Evolutionary conservation across 2,797 vertebrate genomes (phyloP), one percentile per base, ranked within the genome.

Genomic region (Harpagifer antarcticus): DNA sequence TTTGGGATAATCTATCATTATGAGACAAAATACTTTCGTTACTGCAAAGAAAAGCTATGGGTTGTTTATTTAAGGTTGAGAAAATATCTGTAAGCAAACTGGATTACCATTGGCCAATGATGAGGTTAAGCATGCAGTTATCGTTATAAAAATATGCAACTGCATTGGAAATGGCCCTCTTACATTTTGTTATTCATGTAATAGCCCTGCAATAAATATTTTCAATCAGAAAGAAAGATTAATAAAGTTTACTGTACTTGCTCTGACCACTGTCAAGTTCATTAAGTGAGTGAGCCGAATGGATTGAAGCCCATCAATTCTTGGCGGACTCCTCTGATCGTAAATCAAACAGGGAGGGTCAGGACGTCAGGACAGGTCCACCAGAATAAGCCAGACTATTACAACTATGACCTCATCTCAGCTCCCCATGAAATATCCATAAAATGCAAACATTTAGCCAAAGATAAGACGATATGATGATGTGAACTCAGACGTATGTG

Each of bases 1-100:
- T 91, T 83, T 86, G 87, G 78, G 72, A 95, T 95, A 96, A 96
- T 93, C 89, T 93, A 93, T 95, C 93, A 94, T 96, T 95, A 81
- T 31, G 94, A 95, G 92, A 78, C 72, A 94, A 93, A 92, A 94
- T 78, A 75, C 75, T 94, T 95, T 89, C 92, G 92, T 92, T 93
- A 92, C 78, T 68, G 95, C 94, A 92, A 95, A 94, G 63, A 67
- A 55, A 74, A 63, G 69, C 54, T 19, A 53, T 44, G 61, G 65
- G 68, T 86, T 87, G 74, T 44, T 27, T 79, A 90, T 84, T 75
- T 78, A 58, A 60, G 69, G 60, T 61, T 17, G 49, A 78, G 47
- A 82, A 27, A 59, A 75, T 81, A 84, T 88, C 61, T 70, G 60
- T 44, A 72, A 70, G 82, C 50, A 84, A 62, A 85, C 42, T 72